Evolutionary conservation across 2,113 vertebrate species (phyloP), one percentile per base, ranked within the genome.

Genomic region (Syngnathus typhle): DNA sequence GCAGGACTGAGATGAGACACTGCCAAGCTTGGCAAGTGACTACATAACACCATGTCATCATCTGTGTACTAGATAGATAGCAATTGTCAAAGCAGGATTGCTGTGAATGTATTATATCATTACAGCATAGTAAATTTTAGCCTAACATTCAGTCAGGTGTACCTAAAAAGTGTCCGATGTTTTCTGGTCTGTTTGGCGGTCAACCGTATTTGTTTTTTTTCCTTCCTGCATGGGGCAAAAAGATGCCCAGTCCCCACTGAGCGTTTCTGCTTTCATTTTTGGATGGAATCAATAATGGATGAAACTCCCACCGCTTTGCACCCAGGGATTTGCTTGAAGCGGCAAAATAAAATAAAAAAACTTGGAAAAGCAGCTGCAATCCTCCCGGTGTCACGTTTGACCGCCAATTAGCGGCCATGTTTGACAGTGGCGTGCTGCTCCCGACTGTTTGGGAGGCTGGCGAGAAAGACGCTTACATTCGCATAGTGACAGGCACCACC

Each of bases 261-360:
- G 85, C 41, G 6, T 75, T 80, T 64, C 69, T 74, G 81, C 87
- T 89, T 89, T 91, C 82, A 89, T 90, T 83, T 76, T 70, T 77
- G 74, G 79, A 81, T 84, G 71, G 75, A 82, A 89, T 91, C 89
- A 91, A 91, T 90, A 90, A 91, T 88, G 75, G 74, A 91, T 88
- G 82, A 83, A 84, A 83, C 84, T 87, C 88, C 83, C 84, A 82
- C 84, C 72, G 84, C 77, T 78, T 88, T 68, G 68, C 71, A 84
- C 74, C 79, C 78, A 74, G 82, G 80, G 82, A 82, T 72, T 32
- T 61, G 78, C 76, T 80, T 47, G 68, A 55, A 72, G 70, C 64
- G 27, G 43, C 73, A 78, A 76, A 11, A 8, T 52, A 65, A 47
- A 69, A 71, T 74, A 71, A 77, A 67, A 79, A 81, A 84, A 73